Conservation (phyloP, 1,140 invertebrate genomes). For the Maconellicoccus hirsutus region DNA sequence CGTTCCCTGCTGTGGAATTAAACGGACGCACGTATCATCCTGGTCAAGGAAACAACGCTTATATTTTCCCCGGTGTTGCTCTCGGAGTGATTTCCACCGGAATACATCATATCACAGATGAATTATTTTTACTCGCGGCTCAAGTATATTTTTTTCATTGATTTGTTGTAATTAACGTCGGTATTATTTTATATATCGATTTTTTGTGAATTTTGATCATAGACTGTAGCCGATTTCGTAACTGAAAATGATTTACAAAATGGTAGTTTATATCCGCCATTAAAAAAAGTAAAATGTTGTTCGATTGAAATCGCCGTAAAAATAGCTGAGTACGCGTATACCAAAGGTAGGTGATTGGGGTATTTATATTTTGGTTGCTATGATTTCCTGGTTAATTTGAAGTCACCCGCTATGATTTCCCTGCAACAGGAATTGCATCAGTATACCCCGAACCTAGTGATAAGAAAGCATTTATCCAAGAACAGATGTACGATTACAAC, state of each 20-base stretch:
- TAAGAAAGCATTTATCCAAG: constrained; percentile 54
- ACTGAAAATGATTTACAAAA: constrained; percentile 51
- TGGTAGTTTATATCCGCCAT: constrained; percentile 65
- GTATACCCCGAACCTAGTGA: constrained; percentile 73
- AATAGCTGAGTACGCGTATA: constrained; percentile 57
- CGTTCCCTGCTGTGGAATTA: constrained; percentile 68
- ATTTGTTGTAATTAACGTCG: not conserved
- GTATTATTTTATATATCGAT: not conserved
- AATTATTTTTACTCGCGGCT: constrained; percentile 81
- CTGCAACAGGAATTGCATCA: constrained; percentile 58
- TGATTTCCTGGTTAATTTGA: not conserved
- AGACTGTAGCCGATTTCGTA: constrained; percentile 59
- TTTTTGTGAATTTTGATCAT: constrained; percentile 29
- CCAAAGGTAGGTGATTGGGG: constrained; percentile 39
- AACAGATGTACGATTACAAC: constrained; percentile 64
- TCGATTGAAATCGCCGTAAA: constrained; percentile 58
- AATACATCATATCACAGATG: constrained; percentile 78
- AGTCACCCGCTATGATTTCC: constrained; percentile 25
- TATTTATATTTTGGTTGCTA: constrained; percentile 21
- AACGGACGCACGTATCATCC: constrained; percentile 70
- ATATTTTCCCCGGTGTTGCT: constrained; percentile 90
- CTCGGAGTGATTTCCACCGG: constrained; percentile 77
- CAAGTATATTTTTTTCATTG: constrained; percentile 34
- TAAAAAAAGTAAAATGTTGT: constrained; percentile 56
- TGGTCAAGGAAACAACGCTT: constrained; percentile 93